Evolutionary conservation across 2,113 vertebrate species (phyloP), one percentile per base, ranked within the genome.

Genomic region (Sylvietta virens): DNA sequence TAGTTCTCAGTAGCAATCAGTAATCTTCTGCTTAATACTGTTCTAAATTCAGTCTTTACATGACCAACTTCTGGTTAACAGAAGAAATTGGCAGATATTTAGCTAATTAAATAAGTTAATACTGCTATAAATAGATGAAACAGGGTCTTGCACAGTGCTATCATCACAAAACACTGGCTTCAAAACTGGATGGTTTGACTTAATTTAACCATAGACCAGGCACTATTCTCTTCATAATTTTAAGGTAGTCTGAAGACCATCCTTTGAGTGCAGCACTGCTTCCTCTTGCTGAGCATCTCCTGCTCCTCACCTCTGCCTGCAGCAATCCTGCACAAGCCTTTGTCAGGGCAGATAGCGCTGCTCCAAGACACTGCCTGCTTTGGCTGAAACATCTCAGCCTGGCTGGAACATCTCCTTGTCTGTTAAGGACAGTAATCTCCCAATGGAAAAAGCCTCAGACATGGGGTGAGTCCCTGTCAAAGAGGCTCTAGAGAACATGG

Each of bases 301-400:
- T 69, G 58, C 16, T 76, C 31, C 15, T 86, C 53, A 35, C 2
- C 35, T 56, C 45, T 53, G 35, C 35, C 60, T 28, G 28, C 28
- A 37, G 15, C 18, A 91, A 35, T 14, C 8, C 40, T 40, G 10
- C 30, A 24, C 5, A 35, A 45, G 23, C 15, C 30, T 33, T 58
- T 73, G 8, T 7, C 2, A 3, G 30, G 9, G 11, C 39, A 64
- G 13, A 31, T 5, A 47, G 30, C 0, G 0, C 18, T 54, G 39
- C 9, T 37, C 13, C 33, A 62, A 21, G 35, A 33, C 11, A 48
- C 47, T 39, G 39, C 21, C 54, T 71, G 35, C 40, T 85, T 84
- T 11, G 9, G 13, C 47, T 89, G 73, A 64, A 89, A 76, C 19
- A 85, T 14, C 70, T n/a, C 72, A 78, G 42, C 5, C 39, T 14